Evolutionary conservation across 2,888 invertebrate species (phyloP).

Genomic region (Parnassius mnemosyne): DNA sequence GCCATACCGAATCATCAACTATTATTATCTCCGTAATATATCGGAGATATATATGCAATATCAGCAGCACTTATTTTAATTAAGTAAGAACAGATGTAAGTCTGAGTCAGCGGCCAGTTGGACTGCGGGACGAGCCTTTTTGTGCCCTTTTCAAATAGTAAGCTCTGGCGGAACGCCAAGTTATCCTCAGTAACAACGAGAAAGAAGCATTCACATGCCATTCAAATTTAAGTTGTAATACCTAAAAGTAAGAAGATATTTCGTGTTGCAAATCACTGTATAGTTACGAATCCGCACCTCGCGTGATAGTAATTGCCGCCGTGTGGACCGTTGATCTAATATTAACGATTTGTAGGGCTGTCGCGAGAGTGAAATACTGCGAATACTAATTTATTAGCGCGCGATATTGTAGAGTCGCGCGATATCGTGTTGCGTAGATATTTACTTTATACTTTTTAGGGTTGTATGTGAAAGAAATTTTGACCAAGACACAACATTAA

Average conservation of each 20-base stretch:
- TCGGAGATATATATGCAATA: no score
- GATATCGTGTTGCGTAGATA: no score
- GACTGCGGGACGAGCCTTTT: not conserved
- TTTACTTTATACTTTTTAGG: no score
- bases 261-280: not conserved
- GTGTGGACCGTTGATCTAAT: conserved; percentile 9
- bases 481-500: no score
- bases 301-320: not conserved
- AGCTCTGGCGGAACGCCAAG: not conserved
- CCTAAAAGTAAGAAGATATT: not conserved
- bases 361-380: not conserved
- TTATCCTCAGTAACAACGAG: not conserved
- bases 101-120: not conserved
- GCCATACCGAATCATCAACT: no score
- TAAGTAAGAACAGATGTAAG: not conserved
- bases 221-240: not conserved
- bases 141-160: not conserved
- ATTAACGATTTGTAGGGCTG: conserved; percentile 12
- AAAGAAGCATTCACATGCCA: not conserved
- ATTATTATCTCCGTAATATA: no score
- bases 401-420: no score
- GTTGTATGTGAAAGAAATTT: no score
- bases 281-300: not conserved
- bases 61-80: not conserved
- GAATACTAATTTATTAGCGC: not conserved